These are phyloP conservation scores for Alviniconcha marisindica DNA, from an alignment of 1,140 invertebrate genomes.

Conservation along the genomic window DNA sequence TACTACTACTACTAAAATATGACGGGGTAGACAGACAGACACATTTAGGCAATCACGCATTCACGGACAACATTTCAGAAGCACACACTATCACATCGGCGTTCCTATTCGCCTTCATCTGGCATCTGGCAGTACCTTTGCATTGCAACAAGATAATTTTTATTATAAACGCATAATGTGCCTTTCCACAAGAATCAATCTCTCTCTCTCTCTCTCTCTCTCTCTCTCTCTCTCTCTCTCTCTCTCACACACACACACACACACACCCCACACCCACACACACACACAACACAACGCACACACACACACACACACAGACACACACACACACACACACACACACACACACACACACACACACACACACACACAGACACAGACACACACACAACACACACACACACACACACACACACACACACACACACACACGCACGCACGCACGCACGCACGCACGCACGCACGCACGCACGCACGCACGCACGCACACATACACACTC, in stretches of 20 bases:
- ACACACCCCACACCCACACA: background rate
- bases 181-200: too few relatives aligned
- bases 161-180: too few relatives aligned
- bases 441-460: conserved; percentile 8
- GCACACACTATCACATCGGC: too few relatives aligned
- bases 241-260: background rate
- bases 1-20: too few relatives aligned
- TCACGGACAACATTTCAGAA: too few relatives aligned
- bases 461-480: conserved; percentile 15
- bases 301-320: background rate
- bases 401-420: conserved; percentile 12
- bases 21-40: too few relatives aligned
- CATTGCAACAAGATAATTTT: too few relatives aligned
- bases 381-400: background rate
- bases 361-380: conserved; percentile 13
- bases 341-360: conserved; percentile 1
- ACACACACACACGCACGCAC: conserved; percentile 6
- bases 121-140: too few relatives aligned
- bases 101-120: too few relatives aligned
- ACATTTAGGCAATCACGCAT: too few relatives aligned
- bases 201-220: too few relatives aligned
- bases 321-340: conserved; percentile 3
- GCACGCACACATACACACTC: conserved; percentile 16
- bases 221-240: too few relatives aligned
- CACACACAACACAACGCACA: background rate